Evolutionary conservation across 2,113 vertebrate genomes (phyloP).

Genomic region (Porphyrio hochstetteri): DNA sequence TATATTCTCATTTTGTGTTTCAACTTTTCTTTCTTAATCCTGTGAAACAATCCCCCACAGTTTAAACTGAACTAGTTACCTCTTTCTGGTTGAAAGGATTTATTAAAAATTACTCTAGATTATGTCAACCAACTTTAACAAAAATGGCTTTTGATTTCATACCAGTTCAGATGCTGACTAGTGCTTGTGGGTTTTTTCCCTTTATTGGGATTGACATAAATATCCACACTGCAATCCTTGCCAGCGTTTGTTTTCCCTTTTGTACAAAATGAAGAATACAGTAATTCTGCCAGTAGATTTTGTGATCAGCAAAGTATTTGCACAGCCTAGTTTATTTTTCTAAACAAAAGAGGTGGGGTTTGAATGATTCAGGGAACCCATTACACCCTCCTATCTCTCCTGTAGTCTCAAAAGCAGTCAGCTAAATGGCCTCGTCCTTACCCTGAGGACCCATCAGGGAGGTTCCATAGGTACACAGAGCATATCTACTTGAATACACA

Average conservation of each 20-base stretch:
- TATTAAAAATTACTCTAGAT: slow-evolving; percentile 36
- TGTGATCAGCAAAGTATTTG: slow-evolving; percentile 72
- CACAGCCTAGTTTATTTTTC: slow-evolving; percentile 64
- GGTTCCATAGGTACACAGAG: background rate
- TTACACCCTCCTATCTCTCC: background rate
- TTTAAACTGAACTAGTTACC: slow-evolving; percentile 38
- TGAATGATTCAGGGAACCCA: slow-evolving; percentile 50
- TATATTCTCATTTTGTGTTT: background rate
- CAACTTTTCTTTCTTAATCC: background rate
- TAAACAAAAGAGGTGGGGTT: slow-evolving; percentile 68
- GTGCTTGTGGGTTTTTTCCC: background rate
- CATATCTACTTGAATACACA: background rate
- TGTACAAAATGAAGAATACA: slow-evolving; percentile 48
- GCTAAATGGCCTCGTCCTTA: background rate
- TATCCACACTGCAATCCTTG: slow-evolving; percentile 20
- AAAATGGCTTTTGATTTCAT: slow-evolving; percentile 41
- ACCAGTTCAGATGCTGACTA: slow-evolving; percentile 2
- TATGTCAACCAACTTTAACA: slow-evolving; percentile 40
- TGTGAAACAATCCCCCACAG: background rate
- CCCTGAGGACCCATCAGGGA: background rate
- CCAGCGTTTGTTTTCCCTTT: slow-evolving; percentile 69
- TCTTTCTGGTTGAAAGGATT: slow-evolving; percentile 33
- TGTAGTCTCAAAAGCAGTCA: background rate
- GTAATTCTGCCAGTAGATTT: slow-evolving; percentile 69
- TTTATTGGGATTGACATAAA: slow-evolving; percentile 57